Evolutionary conservation across 2,113 vertebrate species (phyloP).

Genomic region (Aythya baeri): DNA sequence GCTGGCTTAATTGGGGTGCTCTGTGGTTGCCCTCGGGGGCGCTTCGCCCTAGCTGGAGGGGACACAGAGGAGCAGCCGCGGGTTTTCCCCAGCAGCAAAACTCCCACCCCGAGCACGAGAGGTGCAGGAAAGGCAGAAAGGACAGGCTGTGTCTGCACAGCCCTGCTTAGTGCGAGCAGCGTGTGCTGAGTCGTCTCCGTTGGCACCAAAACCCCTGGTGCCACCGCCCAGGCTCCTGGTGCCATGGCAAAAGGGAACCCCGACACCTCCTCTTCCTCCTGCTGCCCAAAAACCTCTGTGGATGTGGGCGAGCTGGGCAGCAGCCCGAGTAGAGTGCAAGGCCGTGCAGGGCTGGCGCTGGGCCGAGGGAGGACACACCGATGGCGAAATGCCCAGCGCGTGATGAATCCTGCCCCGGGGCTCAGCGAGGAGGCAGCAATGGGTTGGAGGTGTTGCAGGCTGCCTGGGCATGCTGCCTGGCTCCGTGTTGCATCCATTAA

Average conservation of each 20-base stretch:
- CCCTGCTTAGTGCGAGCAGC: background rate
- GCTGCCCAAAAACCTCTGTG: background rate
- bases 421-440: rapidly evolving
- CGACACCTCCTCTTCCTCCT: background rate
- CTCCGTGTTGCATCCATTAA: rapidly evolving
- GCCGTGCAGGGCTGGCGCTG: background rate
- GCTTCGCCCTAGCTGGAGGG: background rate
- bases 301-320: background rate
- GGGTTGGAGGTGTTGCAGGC: background rate
- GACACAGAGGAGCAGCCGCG: background rate
- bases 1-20: background rate
- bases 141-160: background rate
- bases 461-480: background rate
- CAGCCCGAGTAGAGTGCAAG: rapidly evolving
- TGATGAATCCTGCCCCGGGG: background rate
- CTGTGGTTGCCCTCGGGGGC: background rate
- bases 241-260: background rate
- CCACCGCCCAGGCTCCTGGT: background rate
- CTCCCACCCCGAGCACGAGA: background rate
- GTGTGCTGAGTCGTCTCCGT: background rate
- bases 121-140: background rate
- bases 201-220: background rate
- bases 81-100: background rate
- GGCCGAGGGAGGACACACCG: background rate
- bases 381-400: background rate